phyloP scores from a whole-genome alignment of 2,113 vertebrate species.

The Microcebus murinus region DNA sequence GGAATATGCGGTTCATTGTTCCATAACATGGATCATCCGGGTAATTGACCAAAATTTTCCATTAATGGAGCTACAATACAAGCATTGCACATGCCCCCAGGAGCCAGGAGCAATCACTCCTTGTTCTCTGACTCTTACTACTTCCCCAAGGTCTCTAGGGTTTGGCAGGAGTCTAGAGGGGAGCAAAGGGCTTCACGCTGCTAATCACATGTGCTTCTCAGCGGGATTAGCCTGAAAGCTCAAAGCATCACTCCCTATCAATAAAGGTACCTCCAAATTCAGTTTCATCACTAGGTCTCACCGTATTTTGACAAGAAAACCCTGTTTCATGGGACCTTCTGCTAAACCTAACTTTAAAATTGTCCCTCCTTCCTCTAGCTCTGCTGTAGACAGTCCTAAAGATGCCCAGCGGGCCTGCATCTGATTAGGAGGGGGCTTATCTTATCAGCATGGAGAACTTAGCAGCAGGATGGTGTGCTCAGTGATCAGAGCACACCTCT shows the following conservation, averaged over 20 bases:
- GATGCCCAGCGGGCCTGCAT: neutral
- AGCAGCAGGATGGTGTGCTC: neutral
- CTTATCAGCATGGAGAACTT: neutral
- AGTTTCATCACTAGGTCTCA: neutral
- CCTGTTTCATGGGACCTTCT: neutral
- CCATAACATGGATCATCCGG: neutral
- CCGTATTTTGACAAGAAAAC: neutral
- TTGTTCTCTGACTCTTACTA: neutral
- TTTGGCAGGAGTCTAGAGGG: neutral
- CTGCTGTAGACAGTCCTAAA: neutral
- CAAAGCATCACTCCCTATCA: neutral
- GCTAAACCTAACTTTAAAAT: neutral
- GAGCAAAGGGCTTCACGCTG: neutral
- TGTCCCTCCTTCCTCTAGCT: neutral
- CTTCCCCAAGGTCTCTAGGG: neutral
- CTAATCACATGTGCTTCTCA: neutral
- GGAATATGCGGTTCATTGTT: neutral
- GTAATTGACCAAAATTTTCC: neutral
- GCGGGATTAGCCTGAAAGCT: neutral
- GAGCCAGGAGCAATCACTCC: neutral
- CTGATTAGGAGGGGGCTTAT: neutral
- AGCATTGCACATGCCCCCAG: neutral
- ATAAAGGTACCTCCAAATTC: neutral
- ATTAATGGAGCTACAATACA: neutral
- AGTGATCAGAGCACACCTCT: neutral